Evolutionary conservation across 2,113 vertebrate species (phyloP).

Genomic region (Poeciliopsis occidentalis): DNA sequence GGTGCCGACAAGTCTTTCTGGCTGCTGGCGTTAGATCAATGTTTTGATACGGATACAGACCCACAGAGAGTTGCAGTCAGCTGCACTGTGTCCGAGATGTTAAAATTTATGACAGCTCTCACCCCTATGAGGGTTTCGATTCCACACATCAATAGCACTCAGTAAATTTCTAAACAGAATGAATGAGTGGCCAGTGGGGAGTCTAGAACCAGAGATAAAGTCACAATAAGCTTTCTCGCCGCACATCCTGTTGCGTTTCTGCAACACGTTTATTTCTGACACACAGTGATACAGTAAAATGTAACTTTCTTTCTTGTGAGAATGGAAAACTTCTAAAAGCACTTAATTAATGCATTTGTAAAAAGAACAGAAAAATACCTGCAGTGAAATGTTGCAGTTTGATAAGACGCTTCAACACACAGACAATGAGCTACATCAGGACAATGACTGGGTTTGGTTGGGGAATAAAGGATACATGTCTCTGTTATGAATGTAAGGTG

Average conservation of each 20-base stretch:
- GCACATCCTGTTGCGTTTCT: slow-evolving; percentile 18
- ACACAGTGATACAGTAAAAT: slow-evolving; percentile 12
- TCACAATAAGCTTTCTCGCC: slow-evolving; percentile 19
- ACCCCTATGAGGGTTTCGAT: slow-evolving; percentile 45
- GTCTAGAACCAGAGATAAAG: slow-evolving; percentile 32
- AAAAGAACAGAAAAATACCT: slow-evolving; percentile 40
- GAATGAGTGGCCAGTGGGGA: slow-evolving; percentile 54
- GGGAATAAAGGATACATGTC: slow-evolving; percentile 50
- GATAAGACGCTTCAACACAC: slow-evolving; percentile 17
- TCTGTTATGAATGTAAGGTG: slow-evolving; percentile 63
- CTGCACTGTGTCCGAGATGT: slow-evolving; percentile 30
- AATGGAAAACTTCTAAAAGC: slow-evolving; percentile 18
- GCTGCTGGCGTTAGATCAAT: slow-evolving; percentile 25
- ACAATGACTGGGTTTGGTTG: slow-evolving; percentile 36
- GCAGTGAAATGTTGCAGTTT: slow-evolving; percentile 12
- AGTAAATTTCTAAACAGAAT: slow-evolving; percentile 56
- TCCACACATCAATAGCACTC: slow-evolving; percentile 56
- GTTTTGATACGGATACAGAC: slow-evolving; percentile 43
- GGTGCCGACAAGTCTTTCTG: slow-evolving; percentile 21
- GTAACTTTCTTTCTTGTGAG: slow-evolving; percentile 13
- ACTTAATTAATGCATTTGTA: slow-evolving; percentile 24
- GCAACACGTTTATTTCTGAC: slow-evolving; percentile 39
- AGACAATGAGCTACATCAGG: slow-evolving; percentile 28
- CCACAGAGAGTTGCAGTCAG: slow-evolving; percentile 26
- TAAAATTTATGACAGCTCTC: slow-evolving; percentile 49